Base-by-base conservation (phyloP, 2,113 vertebrate species). In the Aviceda subcristata region DNA sequence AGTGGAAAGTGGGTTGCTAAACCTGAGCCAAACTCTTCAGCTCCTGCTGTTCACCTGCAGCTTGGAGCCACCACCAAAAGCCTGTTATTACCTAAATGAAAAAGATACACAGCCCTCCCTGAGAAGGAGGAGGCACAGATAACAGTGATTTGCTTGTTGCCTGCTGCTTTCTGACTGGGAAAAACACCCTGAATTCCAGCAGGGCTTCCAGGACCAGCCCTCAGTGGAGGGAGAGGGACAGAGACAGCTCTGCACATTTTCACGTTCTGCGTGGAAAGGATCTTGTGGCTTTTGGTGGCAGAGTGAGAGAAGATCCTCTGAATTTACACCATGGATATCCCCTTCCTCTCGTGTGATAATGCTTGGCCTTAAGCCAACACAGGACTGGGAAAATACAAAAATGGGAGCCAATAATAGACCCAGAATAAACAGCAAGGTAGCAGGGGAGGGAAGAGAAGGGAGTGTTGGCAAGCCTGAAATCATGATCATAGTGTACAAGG, bases 61-160 rank as follows among this genome's bases (percentile, higher is more conserved):
- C 69, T 92, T 87, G 76, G 46, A 89, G 67, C 64, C 59, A 9
- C 85, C 92, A 88, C 74, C 91, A 95, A 81, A 94, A 92, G 74
- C 87, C 92, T 94, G 74, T 95, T 97, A 97, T 97, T 97, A 95
- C 92, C 92, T 60, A 90, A 95, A 96, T 95, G 67, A 71, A 93
- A 88, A 92, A 86, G 76, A 76, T 29, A 89, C 80, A 43, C 8
- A 30, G 86, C 74, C 41, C 34, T 88, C n/a, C 34, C 68, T 78
- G 87, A 91, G 93, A 85, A 84, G 39, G 63, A 82, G 88, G 69
- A 87, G 67, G 59, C 60, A 41, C 39, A 92, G 89, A 97, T 97
- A 95, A 97, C 85, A 95, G 97, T 96, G 90, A 97, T 98, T 97
- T 98, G 74, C 77, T 79, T 29, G 10, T 62, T 88, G 69, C 75